Evolutionary conservation across 2,888 invertebrate species (phyloP).

Genomic region (Gastracanthus pulcherrimus): DNA sequence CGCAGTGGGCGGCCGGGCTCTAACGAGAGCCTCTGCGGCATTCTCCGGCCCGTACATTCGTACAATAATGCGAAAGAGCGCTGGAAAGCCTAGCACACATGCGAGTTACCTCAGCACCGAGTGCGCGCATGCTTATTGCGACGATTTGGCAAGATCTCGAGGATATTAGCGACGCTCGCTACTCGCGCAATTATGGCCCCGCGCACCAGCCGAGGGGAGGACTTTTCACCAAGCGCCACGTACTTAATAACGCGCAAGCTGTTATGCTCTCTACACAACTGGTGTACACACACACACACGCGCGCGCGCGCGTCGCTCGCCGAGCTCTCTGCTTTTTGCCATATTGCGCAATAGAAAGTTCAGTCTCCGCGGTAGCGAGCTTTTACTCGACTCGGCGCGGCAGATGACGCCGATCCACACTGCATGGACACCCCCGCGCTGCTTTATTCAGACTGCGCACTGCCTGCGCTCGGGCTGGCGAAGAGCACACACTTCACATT

Average conservation of each 20-base stretch:
- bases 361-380: no score
- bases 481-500: no score
- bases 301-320: no score
- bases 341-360: neutral
- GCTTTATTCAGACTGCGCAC: neutral
- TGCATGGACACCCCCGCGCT: no score
- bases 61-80: conserved; percentile 49
- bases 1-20: no score
- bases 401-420: neutral
- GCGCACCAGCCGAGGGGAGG: no score
- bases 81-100: neutral
- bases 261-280: no score
- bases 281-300: no score
- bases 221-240: conserved; percentile 42
- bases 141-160: conserved; percentile 68
- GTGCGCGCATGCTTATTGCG: conserved; percentile 67
- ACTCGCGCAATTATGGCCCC: conserved; percentile 62
- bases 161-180: conserved; percentile 66
- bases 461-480: no score
- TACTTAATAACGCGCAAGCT: conserved; percentile 49
- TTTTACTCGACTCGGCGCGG: neutral
- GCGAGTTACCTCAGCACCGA: neutral
- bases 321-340: neutral
- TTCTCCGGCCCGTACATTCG: no score
- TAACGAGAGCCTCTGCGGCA: no score